Evolutionary conservation across 2,113 vertebrate genomes (phyloP).

Genomic region (Butorides virescens): DNA sequence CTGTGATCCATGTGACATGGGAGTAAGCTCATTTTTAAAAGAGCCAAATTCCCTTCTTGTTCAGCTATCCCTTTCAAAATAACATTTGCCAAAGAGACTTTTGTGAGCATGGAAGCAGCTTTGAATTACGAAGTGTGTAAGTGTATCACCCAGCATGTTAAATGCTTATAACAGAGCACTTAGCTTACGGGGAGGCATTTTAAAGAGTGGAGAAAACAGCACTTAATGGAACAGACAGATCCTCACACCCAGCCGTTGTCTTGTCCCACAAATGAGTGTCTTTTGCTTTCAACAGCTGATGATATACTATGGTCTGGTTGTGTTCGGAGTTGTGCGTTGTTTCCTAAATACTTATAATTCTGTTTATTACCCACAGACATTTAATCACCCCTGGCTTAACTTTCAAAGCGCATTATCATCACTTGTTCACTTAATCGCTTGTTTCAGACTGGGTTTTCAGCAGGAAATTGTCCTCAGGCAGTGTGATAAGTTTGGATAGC

Average conservation of each 20-base stretch:
- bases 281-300: conserved; percentile 5
- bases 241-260: neutral
- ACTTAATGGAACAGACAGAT: neutral
- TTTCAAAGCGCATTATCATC: conserved; percentile 67
- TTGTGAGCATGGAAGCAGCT: neutral
- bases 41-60: neutral
- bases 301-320: neutral
- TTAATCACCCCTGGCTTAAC: conserved; percentile 60
- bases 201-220: neutral
- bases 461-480: conserved; percentile 47
- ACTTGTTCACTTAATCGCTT: conserved; percentile 12
- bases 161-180: neutral
- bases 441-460: conserved; percentile 47
- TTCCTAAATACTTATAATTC: conserved; percentile 53
- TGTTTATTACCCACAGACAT: conserved; percentile 50
- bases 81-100: neutral
- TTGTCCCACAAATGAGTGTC: neutral
- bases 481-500: neutral
- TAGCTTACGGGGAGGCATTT: neutral
- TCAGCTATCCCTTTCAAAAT: neutral
- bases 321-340: neutral
- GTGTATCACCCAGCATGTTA: neutral
- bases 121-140: neutral
- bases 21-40: neutral
- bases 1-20: neutral